These are phyloP conservation scores for Lagodon rhomboides DNA, from an alignment of 2,797 vertebrate genomes.

Conservation along the genomic window DNA sequence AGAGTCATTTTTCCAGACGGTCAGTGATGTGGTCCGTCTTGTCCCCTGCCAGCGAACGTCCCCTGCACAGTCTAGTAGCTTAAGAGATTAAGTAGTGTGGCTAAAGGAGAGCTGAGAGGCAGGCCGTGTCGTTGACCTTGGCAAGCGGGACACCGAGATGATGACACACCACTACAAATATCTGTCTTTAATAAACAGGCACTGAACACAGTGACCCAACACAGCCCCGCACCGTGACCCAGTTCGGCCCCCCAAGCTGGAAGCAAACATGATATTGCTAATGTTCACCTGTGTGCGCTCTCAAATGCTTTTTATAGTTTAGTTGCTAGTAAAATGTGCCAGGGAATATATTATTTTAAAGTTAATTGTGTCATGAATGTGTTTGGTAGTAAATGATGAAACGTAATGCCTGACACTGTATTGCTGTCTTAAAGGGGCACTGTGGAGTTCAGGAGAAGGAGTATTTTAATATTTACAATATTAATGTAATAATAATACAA, in stretches of 20 bases:
- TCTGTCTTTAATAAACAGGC: conserved; percentile 69
- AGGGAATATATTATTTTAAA: background rate
- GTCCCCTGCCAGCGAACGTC: conserved; percentile 41
- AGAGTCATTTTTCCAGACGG: conserved; percentile 30
- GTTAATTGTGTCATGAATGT: background rate
- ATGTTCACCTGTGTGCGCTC: no score
- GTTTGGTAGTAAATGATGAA: background rate
- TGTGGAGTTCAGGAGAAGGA: no score
- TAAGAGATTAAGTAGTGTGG: conserved; percentile 59
- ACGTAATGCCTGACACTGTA: background rate
- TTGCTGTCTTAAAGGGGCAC: no score
- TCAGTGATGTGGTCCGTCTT: conserved; percentile 28
- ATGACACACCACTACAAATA: conserved; percentile 64
- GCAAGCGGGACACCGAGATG: conserved; percentile 48
- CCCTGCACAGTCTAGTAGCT: conserved; percentile 54
- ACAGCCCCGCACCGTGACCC: background rate
- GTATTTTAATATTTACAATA: no score
- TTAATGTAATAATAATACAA: no score
- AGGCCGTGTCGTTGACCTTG: conserved; percentile 71
- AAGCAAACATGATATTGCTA: background rate
- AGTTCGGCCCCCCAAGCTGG: conserved; percentile 11
- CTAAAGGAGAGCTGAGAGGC: conserved; percentile 60
- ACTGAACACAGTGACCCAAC: conserved; percentile 16
- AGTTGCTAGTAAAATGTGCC: background rate
- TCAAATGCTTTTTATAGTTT: background rate